Evolutionary conservation across 2,888 invertebrate genomes (phyloP).

Genomic region (Platycheirus albimanus): DNA sequence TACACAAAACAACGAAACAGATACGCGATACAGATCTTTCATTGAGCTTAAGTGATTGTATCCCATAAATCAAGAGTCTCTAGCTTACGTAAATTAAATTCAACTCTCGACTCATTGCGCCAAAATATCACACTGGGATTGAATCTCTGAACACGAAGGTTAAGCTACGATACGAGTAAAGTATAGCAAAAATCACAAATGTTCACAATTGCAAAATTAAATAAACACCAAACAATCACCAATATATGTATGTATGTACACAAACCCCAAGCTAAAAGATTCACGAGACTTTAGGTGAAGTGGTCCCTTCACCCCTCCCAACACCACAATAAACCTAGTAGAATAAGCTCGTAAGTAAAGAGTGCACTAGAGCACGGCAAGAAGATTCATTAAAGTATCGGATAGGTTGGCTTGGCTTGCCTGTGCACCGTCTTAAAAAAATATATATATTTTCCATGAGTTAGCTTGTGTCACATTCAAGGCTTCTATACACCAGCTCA

Average conservation of each 20-base stretch:
- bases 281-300: conserved; percentile 4
- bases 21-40: conserved; percentile 43
- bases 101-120: conserved; percentile 20
- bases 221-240: conserved; percentile 64
- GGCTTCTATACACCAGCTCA: conserved; percentile 19
- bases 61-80: conserved; percentile 43
- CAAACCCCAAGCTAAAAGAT: conserved; percentile 32
- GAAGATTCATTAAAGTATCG: conserved; percentile 16
- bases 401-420: no score
- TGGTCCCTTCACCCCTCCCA: neutral
- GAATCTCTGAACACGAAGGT: conserved; percentile 34
- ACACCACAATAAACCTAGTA: no score
- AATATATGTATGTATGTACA: conserved; percentile 9
- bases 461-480: neutral
- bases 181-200: conserved; percentile 50
- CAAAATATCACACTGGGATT: conserved; percentile 11
- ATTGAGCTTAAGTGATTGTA: conserved; percentile 56
- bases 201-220: conserved; percentile 63
- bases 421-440: neutral
- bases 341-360: conserved; percentile 2
- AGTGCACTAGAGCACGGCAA: conserved; percentile 29
- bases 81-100: conserved; percentile 37
- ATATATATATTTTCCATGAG: neutral
- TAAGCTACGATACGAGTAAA: conserved; percentile 31
- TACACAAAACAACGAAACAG: conserved; percentile 5